Base-by-base conservation (phyloP, 1,140 invertebrate species). In the Mizuhopecten yessoensis region DNA sequence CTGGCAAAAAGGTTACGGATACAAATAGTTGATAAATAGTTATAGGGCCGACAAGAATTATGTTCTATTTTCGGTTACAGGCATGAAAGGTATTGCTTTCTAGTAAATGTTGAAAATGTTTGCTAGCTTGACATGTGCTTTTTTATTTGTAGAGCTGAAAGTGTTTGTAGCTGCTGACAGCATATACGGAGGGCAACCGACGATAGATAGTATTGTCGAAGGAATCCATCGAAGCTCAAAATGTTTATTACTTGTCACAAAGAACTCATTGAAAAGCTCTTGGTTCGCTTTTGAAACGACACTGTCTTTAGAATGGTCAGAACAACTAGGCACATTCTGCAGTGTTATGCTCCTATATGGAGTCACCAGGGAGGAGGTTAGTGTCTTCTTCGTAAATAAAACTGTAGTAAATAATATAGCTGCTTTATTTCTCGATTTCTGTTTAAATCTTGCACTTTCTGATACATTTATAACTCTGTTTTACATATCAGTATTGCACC, bases 251-350 rank as follows among this genome's bases (percentile, higher is more conserved):
- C 5, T 75, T 9, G 57, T 75, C 9, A 29, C 57, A 29, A 29
- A 75, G 23, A 75, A 75, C 17, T 75, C 57, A 0, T n/a, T 75
- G 20, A 75, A 75, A n/a, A 75, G 57, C 11, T 75, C 57, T 1
- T 75, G 57, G 57, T 75, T 75, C 11, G 57, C 57, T 29, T 75
- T 75, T 75, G 57, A 75, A 75, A 75, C 57, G 57, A 75, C 57
- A 9, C 23, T 75, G 17, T 75, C 57, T 75, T 75, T 75, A 75
- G 57, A 75, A 75, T 75, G 57, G 57, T 75, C 57, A 5, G 57
- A 75, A 75, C 57, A 75, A 29, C 17, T 75, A 29, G 57, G 57
- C 9, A 23, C 23, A 29, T 75, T 75, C 57, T 75, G 57, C 57
- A 29, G 57, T n/a, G 57, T 75, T 3, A 75, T 75, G 57, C 9